Base-by-base conservation (phyloP, 1,140 invertebrate species). In the Diabrotica undecimpunctata region DNA sequence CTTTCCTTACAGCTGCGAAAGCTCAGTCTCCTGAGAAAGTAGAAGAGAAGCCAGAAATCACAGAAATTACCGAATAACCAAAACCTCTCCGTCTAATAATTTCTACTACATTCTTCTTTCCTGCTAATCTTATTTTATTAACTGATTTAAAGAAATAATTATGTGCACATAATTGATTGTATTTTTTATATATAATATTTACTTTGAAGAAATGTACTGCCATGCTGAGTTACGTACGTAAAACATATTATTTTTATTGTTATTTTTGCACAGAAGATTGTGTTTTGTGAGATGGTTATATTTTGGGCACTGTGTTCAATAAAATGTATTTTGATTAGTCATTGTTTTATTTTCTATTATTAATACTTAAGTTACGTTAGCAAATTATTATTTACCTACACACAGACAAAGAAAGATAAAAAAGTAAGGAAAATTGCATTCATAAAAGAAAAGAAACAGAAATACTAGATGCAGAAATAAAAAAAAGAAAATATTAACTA, bases 11-110 rank as follows among this genome's bases (percentile, higher is more conserved):
- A 76, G 74, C 69, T 25, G 25, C 25, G n/a, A 46, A 46, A 8
- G 41, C 41, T 46, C 8, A 46, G n/a, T 46, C 41, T 46, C 41
- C 41, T 65, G 70, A 72, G 56, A 74, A 72, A 69, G 64, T 69
- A 55, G 73, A 76, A 67, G 75, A 70, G 61, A 73, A 75, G 69
- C 63, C 71, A 54, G 70, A 73, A 76, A 76, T 76, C 69, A 74
- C 72, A 52, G 73, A 72, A 70, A 67, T 72, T 54, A 72, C 73
- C 67, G 75, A 75, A 74, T 76, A 74, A 74, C 65, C 25, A 25
- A 25, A 25, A 25, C 65, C 64, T 66, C 67, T 62, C 65, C 61
- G 25, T 55, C 61, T 65, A n/a, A 59, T 61, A 53, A 25, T 46
- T 61, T 60, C 14, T 62, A 62, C 10, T 54, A 36, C 52, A 60